These are phyloP conservation scores for Nothobranchius furzeri DNA, from an alignment of 2,113 vertebrate species.

Conservation along the genomic window DNA sequence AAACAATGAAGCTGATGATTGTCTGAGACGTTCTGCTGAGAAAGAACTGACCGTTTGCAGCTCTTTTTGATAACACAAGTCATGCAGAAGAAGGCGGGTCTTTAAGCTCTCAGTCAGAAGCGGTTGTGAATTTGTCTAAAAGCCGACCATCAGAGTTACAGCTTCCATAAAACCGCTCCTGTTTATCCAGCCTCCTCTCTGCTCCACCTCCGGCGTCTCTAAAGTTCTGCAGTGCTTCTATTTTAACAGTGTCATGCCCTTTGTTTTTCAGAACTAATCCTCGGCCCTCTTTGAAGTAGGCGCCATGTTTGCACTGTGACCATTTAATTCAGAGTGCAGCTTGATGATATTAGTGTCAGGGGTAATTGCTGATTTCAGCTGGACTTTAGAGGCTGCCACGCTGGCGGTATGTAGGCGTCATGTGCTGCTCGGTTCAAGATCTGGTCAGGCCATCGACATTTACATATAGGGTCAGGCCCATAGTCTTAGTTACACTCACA, in stretches of 20 bases:
- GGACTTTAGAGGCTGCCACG: constrained; percentile 47
- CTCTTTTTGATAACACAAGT: neutral
- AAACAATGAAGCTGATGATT: neutral
- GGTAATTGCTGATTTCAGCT: constrained; percentile 62
- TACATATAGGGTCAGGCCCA: constrained; percentile 52
- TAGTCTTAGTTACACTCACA: constrained; percentile 56
- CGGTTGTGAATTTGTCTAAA: neutral
- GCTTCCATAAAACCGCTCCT: constrained; percentile 46
- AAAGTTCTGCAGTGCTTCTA: constrained; percentile 31
- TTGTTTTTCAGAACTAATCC: constrained; percentile 61
- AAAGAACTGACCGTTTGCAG: neutral
- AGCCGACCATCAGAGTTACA: constrained; percentile 10
- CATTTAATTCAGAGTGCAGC: constrained; percentile 53
- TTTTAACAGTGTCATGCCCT: constrained; percentile 62
- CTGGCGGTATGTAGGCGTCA: constrained; percentile 64
- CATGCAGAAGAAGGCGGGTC: neutral
- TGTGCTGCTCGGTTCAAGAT: constrained; percentile 67
- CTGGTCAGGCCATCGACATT: constrained; percentile 48
- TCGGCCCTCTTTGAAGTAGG: constrained; percentile 57
- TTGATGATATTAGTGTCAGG: constrained; percentile 73
- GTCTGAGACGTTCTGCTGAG: neutral
- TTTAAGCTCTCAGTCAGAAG: neutral
- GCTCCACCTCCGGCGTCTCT: constrained; percentile 35
- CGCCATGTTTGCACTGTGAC: constrained; percentile 66
- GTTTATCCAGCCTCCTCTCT: constrained; percentile 35